These are phyloP conservation scores for Cottoperca gobio DNA, from an alignment of 2,797 vertebrate species.

Conservation along the genomic window DNA sequence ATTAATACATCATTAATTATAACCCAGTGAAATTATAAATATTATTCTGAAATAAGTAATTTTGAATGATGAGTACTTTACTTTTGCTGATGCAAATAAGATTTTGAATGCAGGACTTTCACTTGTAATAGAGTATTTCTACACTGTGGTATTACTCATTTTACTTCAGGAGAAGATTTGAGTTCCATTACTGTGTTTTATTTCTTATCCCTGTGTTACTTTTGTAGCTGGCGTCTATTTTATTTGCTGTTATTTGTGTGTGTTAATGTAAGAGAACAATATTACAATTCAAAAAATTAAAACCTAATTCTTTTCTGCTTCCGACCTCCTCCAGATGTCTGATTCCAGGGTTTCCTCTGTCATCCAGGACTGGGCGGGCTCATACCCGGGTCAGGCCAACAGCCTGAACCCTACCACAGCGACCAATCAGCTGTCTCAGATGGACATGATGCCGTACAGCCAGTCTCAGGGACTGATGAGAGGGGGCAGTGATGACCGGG, in stretches of 20 bases:
- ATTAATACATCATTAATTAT: too few relatives aligned
- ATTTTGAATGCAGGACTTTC: too few relatives aligned
- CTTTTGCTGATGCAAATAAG: too few relatives aligned
- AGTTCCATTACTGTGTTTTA: not conserved
- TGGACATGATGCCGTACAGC: conserved; percentile 75
- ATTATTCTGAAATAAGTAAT: too few relatives aligned
- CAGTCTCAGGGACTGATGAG: conserved; percentile 70
- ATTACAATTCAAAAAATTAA: not conserved
- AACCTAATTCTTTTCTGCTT: not conserved
- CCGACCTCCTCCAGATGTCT: conserved; percentile 77
- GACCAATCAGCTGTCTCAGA: conserved; percentile 65
- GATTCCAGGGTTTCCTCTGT: conserved; percentile 80
- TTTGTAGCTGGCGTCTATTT: not conserved
- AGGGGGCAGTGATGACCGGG: conserved; percentile 61
- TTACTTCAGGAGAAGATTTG: too few relatives aligned
- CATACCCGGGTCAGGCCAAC: conserved; percentile 71
- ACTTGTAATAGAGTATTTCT: too few relatives aligned
- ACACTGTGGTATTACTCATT: too few relatives aligned
- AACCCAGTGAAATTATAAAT: too few relatives aligned
- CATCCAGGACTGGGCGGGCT: conserved; percentile 81
- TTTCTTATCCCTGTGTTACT: not conserved
- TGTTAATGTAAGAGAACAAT: not conserved
- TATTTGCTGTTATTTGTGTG: not conserved
- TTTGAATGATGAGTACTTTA: too few relatives aligned
- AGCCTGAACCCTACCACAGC: conserved; percentile 52